Percentiles rank a stretch among this genome's conserved stretches.
Evolutionary conservation across 2,888 invertebrate genomes (phyloP).

Genomic region (Agrochola lota): DNA sequence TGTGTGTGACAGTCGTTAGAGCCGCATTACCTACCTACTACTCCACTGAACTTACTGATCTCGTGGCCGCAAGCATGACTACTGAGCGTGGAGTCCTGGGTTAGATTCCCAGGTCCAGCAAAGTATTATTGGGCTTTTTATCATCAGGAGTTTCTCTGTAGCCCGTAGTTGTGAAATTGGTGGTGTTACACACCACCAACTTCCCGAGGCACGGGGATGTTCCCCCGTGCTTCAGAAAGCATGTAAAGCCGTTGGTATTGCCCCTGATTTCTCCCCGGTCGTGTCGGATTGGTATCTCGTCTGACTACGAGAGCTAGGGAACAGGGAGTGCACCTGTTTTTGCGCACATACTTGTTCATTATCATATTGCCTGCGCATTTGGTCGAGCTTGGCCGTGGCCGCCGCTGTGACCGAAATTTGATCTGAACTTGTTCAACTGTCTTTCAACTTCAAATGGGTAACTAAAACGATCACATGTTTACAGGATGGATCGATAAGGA

Average conservation of each 20-base stretch:
- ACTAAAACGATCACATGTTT: not conserved
- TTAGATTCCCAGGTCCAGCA: not conserved
- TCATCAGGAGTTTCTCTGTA: not conserved
- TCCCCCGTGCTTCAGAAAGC: not conserved
- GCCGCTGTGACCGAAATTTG: not conserved
- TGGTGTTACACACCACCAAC: not conserved
- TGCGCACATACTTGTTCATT: too few relatives aligned
- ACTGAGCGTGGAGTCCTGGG: not conserved
- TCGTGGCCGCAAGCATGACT: not conserved
- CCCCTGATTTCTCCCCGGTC: not conserved
- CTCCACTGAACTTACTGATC: not conserved
- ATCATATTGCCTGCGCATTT: not conserved
- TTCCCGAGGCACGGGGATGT: too few relatives aligned
- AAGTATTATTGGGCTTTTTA: not conserved
- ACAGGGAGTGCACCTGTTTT: not conserved
- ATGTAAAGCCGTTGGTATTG: not conserved
- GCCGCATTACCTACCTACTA: too few relatives aligned
- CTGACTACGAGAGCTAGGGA: not conserved
- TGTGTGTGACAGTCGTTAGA: not conserved
- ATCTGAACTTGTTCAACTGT: too few relatives aligned
- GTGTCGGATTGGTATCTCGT: not conserved
- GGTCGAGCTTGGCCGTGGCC: too few relatives aligned
- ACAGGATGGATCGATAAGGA: slow-evolving; percentile 42
- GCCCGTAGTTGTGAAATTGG: not conserved
- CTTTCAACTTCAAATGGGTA: not conserved